Base-by-base conservation (phyloP, 2,797 vertebrate species). In the Picus viridis region DNA sequence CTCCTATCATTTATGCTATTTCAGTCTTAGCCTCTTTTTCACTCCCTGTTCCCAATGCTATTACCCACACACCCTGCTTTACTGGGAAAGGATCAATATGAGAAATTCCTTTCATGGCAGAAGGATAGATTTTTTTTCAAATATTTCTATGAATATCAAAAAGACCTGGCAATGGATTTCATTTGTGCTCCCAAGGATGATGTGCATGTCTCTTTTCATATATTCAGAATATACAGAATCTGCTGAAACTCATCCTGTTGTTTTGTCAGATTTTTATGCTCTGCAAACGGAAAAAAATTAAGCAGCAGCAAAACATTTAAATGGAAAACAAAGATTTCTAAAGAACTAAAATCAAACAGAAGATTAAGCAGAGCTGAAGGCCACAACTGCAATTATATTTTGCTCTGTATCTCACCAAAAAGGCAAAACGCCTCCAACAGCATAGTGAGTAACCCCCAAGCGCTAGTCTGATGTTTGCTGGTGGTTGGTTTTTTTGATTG, bases 1-100 rank as follows among this genome's bases (percentile, higher is more conserved):
- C 18, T 91, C 43, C 47, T 95, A 65, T 92, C 62, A 69, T 83
- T 83, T 92, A 77, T 89, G 67, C 63, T 91, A 69, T 93, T 88
- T 92, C 90, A 93, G 90, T 77, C 51, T 79, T 77, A 67, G 27
- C 23, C 39, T 11, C n/a, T 39, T 90, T 94, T 85, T 72, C 56
- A 36, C 45, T 89, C 72, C 16, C 58, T 86, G 10, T 77, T 93
- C 90, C 86, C 58, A 62, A n/a, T 70, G 53, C 26, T 86, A 45
- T 92, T 94, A 85, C 72, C 69, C 62, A 85, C 65, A 75, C 64
- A 80, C 32, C 12, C 69, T 53, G 17, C 86, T 83, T 83, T 70
- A 75, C 56, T 90, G 70, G 63, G 39, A 93, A 91, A 93, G 54
- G 49, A 90, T 90, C 86, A 92, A 82, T 34, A 54, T 32, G 45